A percentile compares a stretch with the other conserved stretches of the same genome.
Conservation (phyloP, 2,113 vertebrate genomes). For the Neotragus moschatus region DNA sequence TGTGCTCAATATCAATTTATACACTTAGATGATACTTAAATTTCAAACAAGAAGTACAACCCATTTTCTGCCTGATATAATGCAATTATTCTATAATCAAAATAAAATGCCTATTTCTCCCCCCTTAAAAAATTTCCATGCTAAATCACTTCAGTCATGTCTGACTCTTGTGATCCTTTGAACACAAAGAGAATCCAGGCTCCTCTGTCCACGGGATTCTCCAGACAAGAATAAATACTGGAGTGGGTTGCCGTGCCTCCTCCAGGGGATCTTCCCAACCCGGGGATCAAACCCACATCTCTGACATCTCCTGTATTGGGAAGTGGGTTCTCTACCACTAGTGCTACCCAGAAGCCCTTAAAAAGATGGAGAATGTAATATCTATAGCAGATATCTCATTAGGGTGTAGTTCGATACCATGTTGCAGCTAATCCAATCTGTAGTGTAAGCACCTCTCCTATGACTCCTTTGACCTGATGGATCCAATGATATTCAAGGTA, state of each 20-base stretch:
- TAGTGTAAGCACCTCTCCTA: neutral
- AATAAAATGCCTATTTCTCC: neutral
- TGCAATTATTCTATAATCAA: neutral
- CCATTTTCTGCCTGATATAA: neutral
- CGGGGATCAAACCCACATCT: accelerated
- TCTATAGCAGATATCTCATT: neutral
- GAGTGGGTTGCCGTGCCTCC: neutral
- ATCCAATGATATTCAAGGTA: neutral
- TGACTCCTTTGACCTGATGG: neutral
- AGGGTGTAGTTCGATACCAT: neutral
- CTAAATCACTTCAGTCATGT: neutral
- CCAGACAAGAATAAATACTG: neutral
- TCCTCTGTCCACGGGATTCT: neutral
- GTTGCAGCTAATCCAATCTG: neutral
- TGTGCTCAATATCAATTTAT: neutral
- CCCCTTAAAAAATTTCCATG: neutral
- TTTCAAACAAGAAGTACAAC: neutral
- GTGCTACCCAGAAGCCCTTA: neutral
- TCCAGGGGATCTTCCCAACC: neutral
- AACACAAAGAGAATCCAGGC: neutral
- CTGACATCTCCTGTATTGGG: neutral
- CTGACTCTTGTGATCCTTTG: neutral
- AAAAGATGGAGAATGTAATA: neutral
- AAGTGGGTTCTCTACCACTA: neutral
- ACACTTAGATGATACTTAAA: neutral